Base-by-base conservation (phyloP, 2,888 invertebrate species). In the Parascotia fuliginaria region DNA sequence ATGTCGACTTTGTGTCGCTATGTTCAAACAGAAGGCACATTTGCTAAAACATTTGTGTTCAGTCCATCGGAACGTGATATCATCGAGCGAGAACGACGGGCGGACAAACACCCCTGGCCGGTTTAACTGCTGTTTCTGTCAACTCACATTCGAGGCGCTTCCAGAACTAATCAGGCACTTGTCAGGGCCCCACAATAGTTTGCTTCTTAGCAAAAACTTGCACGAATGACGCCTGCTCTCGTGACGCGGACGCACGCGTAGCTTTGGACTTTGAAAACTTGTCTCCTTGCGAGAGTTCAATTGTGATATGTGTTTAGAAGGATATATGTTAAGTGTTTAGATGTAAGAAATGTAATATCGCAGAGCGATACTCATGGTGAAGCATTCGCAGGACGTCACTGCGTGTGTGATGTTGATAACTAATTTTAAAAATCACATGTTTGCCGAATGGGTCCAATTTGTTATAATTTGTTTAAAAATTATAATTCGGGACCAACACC, bases 11-110 rank as follows among this genome's bases (percentile, higher is more conserved):
- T 97, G 97, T 79, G 96, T 97, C 51, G 97, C 97, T 46, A 97
- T 97, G 97, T 97, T 97, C 85, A 97, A 97, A 87, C 97, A 97
- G 77, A 97, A 97, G 82, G 97, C 97, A 4, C 97, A 97, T 81
- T 92, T 97, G 68, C 86, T 97, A 53, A 97, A 97, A 90, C 97
- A 97, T 79, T 93, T 97, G 77, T 97, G 97, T 87, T 97, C 97
- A 60, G 97, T 97, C 55, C 97, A 97, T 93, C 94, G 97, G 65
- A 96, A 96, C 83, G 96, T 97, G 56, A 97, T 97, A 84, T 96
- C 96, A 33, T 96, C 96, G 31, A 95, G 96, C 62, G 96, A 96
- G 76, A 95, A 95, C 56, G 95, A 94, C 66, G 95, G 95, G 16
- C 82, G 92, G 55, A 92, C 92, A 31, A 94, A 94, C 58, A 94